These are phyloP conservation scores for Hesperophylax magnus DNA, from an alignment of 1,140 invertebrate genomes.

Conservation along the genomic window DNA sequence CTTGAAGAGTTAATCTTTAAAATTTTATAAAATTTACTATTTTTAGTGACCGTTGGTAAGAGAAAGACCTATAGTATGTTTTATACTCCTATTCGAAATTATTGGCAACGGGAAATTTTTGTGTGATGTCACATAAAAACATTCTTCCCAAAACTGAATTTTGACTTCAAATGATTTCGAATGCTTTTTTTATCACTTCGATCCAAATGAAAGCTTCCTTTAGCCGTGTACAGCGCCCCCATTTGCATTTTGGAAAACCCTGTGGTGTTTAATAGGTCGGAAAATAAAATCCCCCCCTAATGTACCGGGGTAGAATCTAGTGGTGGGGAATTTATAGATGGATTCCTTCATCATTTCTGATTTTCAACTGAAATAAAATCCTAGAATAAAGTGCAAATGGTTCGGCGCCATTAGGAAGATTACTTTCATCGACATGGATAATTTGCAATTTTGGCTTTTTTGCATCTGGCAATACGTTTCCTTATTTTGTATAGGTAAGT, in stretches of 20 bases:
- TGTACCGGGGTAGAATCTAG: too few species aligned
- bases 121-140: too few species aligned
- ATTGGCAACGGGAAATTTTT: too few species aligned
- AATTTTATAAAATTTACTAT: too few species aligned
- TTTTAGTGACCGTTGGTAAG: too few species aligned
- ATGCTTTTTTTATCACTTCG: too few species aligned
- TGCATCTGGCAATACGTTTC: neutral
- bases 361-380: constrained; percentile 41
- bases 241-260: constrained; percentile 28
- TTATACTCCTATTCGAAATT: too few species aligned
- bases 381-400: constrained; percentile 38
- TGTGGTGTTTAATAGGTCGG: constrained; percentile 51
- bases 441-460: constrained; percentile 5
- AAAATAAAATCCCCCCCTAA: constrained; percentile 47
- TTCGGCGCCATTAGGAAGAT: constrained; percentile 51
- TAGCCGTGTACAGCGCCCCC: neutral
- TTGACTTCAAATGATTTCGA: too few species aligned
- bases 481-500: too few species aligned
- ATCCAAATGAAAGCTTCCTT: neutral
- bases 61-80: too few species aligned
- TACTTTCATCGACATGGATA: constrained; percentile 39
- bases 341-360: constrained; percentile 37
- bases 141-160: too few species aligned
- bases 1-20: too few species aligned
- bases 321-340: constrained; percentile 14